Percentiles rank a stretch among this genome's conserved stretches.
These are phyloP conservation scores for Nyleta sp. DNA, from an alignment of 2,888 invertebrate genomes.

Conservation along the genomic window DNA sequence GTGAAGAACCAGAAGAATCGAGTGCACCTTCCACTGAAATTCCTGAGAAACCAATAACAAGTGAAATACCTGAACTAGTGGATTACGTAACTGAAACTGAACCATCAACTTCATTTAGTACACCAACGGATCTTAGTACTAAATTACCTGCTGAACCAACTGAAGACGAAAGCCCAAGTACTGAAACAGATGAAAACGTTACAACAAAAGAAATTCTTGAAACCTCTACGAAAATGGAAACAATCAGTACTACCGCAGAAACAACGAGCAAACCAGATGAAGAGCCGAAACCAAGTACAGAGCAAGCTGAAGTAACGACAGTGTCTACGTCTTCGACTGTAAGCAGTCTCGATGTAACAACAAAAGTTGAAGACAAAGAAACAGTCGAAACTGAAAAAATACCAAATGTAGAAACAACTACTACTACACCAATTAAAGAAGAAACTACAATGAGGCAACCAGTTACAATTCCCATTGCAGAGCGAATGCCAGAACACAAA, in stretches of 20 bases:
- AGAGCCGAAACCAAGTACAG: constrained; percentile 26
- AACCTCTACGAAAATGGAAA: constrained; percentile 38
- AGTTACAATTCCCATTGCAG: constrained; percentile 73
- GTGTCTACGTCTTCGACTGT: constrained; percentile 24
- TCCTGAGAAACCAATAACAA: constrained; percentile 23
- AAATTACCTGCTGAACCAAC: constrained; percentile 51
- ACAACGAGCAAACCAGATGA: constrained; percentile 26
- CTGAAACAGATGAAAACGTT: constrained; percentile 38
- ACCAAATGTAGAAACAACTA: constrained; percentile 27
- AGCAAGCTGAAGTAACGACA: constrained; percentile 38
- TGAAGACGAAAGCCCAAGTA: constrained; percentile 40
- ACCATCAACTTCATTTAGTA: constrained; percentile 14
- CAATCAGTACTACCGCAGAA: not conserved
- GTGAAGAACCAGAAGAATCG: constrained; percentile 59
- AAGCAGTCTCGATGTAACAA: constrained; percentile 6
- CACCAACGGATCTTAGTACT: constrained; percentile 20
- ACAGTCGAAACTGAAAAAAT: constrained; percentile 18
- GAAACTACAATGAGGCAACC: constrained; percentile 68
- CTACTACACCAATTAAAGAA: constrained; percentile 20
- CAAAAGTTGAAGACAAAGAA: constrained; percentile 20
- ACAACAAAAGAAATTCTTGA: constrained; percentile 40
- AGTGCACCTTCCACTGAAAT: constrained; percentile 7
- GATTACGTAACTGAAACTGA: constrained; percentile 22
- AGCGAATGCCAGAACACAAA: constrained; percentile 74
- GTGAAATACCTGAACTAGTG: constrained; percentile 30